Evolutionary conservation across 2,797 vertebrate genomes (phyloP), one percentile per base, ranked within the genome.

Genomic region (Hydrophis major): DNA sequence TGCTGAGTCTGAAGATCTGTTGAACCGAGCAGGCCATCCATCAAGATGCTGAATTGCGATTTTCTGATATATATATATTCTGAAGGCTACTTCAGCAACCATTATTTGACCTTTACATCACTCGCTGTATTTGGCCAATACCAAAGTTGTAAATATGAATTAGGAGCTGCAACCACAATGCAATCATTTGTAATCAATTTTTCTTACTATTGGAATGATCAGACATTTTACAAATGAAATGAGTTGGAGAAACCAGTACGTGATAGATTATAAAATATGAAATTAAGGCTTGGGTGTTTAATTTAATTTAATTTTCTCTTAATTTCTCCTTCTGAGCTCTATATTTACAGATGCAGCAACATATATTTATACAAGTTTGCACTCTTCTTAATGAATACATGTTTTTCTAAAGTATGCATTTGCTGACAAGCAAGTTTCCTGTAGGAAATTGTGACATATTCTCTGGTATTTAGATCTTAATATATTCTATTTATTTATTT

Each of bases 1-100:
- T 97, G 97, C 97, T 97, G 97, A 97, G 96, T 94, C 95, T 88
- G 90, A 94, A 88, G 91, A 93, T 96, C 96, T 95, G 95, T 94
- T 94, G 95, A 96, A 95, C 57, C 3, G 87, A 74, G 59, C 92
- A 95, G 93, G 89, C 94, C 95, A 95, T 95, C 96, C 96, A 93
- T 97, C 96, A 96, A 94, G 91, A 47, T 96, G 95, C 96, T 97
- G 97, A 97, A 95, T 92, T 97, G 96, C 92, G 94, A 59, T 97
- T 97, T 95, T 94, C 94, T 93, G 94, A 95, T 94, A 94, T 97
- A 94, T 97, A 94, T 97, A 28, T 69, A 42, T 57, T 22, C 66
- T 27, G 61, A 28, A 83, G 78, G 78, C 78, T 83, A 95, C 94
- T 95, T 95, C 96, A 97, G 96, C 96, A 96, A 95, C 90, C 78